phyloP scores from a whole-genome alignment of 1,140 invertebrate species.

The Euura saliciscinereae region DNA sequence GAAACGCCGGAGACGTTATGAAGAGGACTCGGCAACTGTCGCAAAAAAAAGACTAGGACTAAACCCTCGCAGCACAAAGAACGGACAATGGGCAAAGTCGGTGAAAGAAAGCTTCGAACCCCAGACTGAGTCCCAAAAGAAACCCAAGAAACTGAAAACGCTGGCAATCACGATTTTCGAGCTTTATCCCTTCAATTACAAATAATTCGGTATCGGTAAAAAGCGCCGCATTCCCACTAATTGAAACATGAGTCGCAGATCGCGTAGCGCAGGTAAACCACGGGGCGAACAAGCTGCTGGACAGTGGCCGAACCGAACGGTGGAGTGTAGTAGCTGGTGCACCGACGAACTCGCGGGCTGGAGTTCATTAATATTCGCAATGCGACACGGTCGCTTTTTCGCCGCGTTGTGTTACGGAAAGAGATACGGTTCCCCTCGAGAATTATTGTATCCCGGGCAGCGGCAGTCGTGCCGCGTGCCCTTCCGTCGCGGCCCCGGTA shows the following conservation, averaged over 20 bases:
- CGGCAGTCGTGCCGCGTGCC: constrained; percentile 10
- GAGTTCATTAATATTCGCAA: constrained; percentile 54
- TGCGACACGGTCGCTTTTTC: constrained; percentile 51
- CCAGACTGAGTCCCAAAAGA: not conserved
- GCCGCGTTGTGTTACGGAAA: constrained; percentile 51
- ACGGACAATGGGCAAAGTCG: constrained; percentile 31
- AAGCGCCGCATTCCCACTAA: constrained; percentile 19
- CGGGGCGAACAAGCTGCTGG: too few relatives aligned
- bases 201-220: too few relatives aligned
- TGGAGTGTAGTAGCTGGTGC: not conserved
- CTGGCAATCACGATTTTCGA: not conserved
- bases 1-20: constrained; percentile 37
- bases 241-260: constrained; percentile 16
- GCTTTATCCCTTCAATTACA: too few relatives aligned
- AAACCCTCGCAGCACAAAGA: not conserved
- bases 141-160: not conserved
- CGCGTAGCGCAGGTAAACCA: not conserved
- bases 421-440: constrained; percentile 47
- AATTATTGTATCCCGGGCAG: constrained; percentile 44
- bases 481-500: not conserved
- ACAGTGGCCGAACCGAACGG: not conserved
- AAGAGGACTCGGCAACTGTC: constrained; percentile 24
- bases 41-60: not conserved
- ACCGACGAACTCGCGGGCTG: not conserved
- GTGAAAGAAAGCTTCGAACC: not conserved